These are phyloP conservation scores for Eristalis tenax DNA, from an alignment of 2,888 invertebrate genomes.

Conservation along the genomic window DNA sequence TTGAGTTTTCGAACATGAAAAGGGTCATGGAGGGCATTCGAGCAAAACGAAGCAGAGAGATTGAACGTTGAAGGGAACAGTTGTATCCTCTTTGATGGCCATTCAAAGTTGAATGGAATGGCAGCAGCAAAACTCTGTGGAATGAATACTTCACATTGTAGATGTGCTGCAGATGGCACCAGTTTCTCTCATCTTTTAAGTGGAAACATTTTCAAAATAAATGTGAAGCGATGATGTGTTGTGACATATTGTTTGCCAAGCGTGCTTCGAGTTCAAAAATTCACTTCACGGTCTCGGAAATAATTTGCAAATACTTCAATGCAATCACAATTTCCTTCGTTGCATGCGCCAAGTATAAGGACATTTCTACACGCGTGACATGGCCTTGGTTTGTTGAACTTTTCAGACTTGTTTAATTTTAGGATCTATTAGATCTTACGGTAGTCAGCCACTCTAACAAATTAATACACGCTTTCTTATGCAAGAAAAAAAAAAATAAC, in stretches of 20 bases:
- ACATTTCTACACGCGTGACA: too few species aligned
- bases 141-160: not conserved
- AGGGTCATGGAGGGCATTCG: not conserved
- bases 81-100: not conserved
- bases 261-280: not conserved
- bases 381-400: too few species aligned
- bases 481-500: too few species aligned
- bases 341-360: too few species aligned
- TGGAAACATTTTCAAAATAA: not conserved
- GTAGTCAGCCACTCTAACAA: too few species aligned
- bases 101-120: not conserved
- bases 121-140: not conserved
- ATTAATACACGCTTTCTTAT: too few species aligned
- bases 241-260: not conserved
- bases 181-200: not conserved
- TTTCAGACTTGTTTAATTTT: too few species aligned
- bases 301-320: not conserved
- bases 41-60: not conserved
- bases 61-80: not conserved
- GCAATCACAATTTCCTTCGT: too few species aligned
- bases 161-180: not conserved
- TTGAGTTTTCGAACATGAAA: not conserved
- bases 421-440: too few species aligned
- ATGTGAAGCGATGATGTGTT: not conserved
- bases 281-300: not conserved